These are phyloP conservation scores for Drosophila paucipuncta DNA, from an alignment of 2,888 invertebrate genomes.

Conservation along the genomic window DNA sequence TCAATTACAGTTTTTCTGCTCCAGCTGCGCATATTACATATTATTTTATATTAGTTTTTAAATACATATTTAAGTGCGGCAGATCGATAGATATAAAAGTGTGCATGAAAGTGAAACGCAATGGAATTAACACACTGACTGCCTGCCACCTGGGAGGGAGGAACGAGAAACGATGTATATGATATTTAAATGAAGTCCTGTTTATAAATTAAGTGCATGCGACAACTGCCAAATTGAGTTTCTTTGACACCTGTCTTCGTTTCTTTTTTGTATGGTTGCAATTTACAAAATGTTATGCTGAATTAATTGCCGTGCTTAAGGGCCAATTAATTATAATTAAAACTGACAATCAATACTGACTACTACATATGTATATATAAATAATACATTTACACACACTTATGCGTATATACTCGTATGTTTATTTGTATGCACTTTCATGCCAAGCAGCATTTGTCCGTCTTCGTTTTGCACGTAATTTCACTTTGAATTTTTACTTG, in stretches of 20 bases:
- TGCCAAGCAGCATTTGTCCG: slow-evolving; percentile 16
- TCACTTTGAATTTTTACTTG: slow-evolving; percentile 38
- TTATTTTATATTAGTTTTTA: background rate
- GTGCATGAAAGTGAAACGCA: slow-evolving; percentile 1
- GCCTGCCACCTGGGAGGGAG: background rate
- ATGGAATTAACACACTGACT: slow-evolving; percentile 15
- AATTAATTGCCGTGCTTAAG: slow-evolving; percentile 28
- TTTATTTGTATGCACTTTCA: slow-evolving; percentile 3
- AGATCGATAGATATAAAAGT: background rate
- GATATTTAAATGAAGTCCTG: background rate
- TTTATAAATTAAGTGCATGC: background rate
- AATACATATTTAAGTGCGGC: background rate
- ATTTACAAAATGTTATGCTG: slow-evolving; percentile 1
- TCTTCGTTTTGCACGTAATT: slow-evolving; percentile 35
- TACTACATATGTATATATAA: background rate
- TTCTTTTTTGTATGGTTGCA: background rate
- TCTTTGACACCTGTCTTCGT: background rate
- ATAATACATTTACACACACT: background rate
- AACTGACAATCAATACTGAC: slow-evolving; percentile 24
- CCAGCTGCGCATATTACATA: background rate
- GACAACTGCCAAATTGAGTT: background rate
- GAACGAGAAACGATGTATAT: background rate
- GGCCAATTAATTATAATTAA: slow-evolving; percentile 35
- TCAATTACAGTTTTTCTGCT: slow-evolving; percentile 34
- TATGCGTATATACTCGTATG: background rate